Conservation (phyloP, 1,140 invertebrate genomes). For the Drosophila bocqueti region DNA sequence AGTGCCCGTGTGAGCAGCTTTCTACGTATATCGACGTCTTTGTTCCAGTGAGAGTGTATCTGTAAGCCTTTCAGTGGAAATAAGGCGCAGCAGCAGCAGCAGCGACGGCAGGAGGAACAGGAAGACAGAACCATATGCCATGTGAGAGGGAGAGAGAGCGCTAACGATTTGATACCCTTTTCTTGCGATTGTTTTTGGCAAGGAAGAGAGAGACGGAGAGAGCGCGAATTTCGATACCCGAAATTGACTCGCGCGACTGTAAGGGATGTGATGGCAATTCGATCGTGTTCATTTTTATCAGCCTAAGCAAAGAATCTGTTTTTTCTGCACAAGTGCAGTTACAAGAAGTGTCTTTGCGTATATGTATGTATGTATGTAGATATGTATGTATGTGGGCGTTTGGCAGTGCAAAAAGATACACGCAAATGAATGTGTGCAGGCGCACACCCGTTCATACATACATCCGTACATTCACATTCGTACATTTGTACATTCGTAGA, state of each 20-base stretch:
- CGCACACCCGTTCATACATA: background rate
- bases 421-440: slow-evolving; percentile 10
- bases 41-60: slow-evolving; percentile 28
- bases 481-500: slow-evolving; percentile 7
- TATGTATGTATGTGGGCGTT: slow-evolving; percentile 16
- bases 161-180: slow-evolving; percentile 13
- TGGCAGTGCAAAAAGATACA: slow-evolving; percentile 17
- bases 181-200: slow-evolving; percentile 4
- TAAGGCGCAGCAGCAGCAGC: slow-evolving; percentile 60
- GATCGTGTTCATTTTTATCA: slow-evolving; percentile 19
- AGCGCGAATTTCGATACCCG: slow-evolving; percentile 18
- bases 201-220: background rate
- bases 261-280: slow-evolving; percentile 17
- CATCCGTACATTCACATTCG: slow-evolving; percentile 14
- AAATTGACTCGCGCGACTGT: slow-evolving; percentile 13
- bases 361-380: slow-evolving; percentile 1
- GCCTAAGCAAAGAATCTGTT: slow-evolving; percentile 15
- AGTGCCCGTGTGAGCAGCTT: slow-evolving; percentile 27
- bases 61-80: slow-evolving; percentile 63
- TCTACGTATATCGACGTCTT: slow-evolving; percentile 33
- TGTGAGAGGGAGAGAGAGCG: slow-evolving; percentile 3
- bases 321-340: slow-evolving; percentile 21
- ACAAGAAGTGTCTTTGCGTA: slow-evolving; percentile 5
- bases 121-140: slow-evolving; percentile 33
- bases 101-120: slow-evolving; percentile 19